phyloP scores from a whole-genome alignment of 1,140 invertebrate genomes.

The Schmidtea mediterranea region DNA sequence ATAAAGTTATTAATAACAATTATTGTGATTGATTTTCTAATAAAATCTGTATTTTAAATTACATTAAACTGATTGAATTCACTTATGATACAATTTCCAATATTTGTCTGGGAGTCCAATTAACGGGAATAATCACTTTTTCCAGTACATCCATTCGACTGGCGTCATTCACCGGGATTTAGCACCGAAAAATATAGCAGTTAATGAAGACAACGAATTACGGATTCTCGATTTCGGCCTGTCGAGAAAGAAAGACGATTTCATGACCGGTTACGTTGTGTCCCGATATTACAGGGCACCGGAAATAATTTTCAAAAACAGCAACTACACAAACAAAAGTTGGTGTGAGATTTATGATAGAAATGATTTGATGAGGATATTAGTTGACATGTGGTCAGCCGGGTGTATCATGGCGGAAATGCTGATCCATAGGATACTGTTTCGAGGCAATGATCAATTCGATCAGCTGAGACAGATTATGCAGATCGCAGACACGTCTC shows the following conservation, averaged over 20 bases:
- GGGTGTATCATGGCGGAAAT: constrained; percentile 86
- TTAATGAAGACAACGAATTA: constrained; percentile 58
- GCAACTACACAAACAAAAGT: constrained; percentile 29
- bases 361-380: no score
- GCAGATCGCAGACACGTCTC: neutral
- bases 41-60: no score
- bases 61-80: no score
- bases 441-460: constrained; percentile 28
- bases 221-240: constrained; percentile 5
- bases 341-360: neutral
- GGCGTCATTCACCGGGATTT: constrained; percentile 36
- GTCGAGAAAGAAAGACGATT: constrained; percentile 1
- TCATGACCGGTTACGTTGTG: constrained; percentile 68
- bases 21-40: no score
- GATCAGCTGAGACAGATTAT: neutral
- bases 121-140: no score
- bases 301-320: constrained; percentile 73
- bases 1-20: no score
- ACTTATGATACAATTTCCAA: no score
- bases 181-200: constrained; percentile 88
- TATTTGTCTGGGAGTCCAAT: no score
- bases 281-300: constrained; percentile 78
- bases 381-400: constrained; percentile 56
- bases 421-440: constrained; percentile 76
- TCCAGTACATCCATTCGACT: neutral